Base-by-base conservation (phyloP, 2,113 vertebrate genomes). In the Anser cygnoides region DNA sequence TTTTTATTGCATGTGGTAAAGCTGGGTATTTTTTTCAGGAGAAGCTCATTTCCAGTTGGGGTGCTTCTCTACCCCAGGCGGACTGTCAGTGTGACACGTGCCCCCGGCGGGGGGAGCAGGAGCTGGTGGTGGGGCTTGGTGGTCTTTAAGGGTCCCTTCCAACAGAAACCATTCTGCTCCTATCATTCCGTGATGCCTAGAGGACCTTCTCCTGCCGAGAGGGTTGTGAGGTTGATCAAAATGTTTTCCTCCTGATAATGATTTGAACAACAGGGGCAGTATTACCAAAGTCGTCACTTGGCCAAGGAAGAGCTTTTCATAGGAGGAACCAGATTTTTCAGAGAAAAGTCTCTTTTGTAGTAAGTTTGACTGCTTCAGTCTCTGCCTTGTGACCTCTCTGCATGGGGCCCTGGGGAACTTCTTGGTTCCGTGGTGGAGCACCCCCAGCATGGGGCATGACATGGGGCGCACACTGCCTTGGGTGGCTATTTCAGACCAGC, bases 11-110 rank as follows among this genome's bases (percentile, higher is more conserved):
- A 4, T 1, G 3, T 5, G 9, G 46, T n/a, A 35, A 73, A 67
- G 16, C 2, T 8, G 26, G 13, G 2, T 3, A 12, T 17, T 8
- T 54, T 26, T 57, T 70, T 26, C 8, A 33, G 54, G 57, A 41
- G 9, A 1, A 14, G 13, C 12, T 73, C 2, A 5, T 68, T 20
- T 75, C 26, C 33, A 14, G 5, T 58, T 54, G 11, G 41, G 23
- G 11, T 61, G 25, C 23, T 23, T 20, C 3, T 2, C 5, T 31
- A 23, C 39, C 31, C 7, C 5, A 9, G n/a, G 12, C 19, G 49
- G 12, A 29, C 17, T 4, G 13, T 39, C 4, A 10, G 13, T 61
- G 54, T 8, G 3, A 19, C 2, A 0, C 2, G 0, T 18, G 18
- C 50, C 6, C 9, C 14, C 7, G 22, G 39, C 2, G 3, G 4